Base-by-base conservation (phyloP, 37 sponge, comb jelly and placozoan species). In the Crambe crambe region DNA sequence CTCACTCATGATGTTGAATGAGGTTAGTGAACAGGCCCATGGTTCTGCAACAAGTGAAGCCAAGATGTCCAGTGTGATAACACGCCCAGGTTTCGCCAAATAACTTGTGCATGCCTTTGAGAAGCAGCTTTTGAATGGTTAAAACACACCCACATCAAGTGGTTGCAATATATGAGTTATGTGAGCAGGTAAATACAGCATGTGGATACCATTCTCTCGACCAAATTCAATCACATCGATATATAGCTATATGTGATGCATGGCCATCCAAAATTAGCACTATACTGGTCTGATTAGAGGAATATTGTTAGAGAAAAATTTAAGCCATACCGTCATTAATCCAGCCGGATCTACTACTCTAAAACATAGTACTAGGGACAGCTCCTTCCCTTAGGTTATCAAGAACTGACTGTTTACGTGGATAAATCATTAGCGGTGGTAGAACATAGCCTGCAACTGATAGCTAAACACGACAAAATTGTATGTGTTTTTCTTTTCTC, bases 111-210 rank as follows among this genome's bases (percentile, higher is more conserved):
- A 89, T 1, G 74, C 84, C 39, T 74, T 87, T 30, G 67, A 79
- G 37, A 75, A 87, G 40, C 25, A n/a, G 2, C 70, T 25, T 51
- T 73, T 73, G 35, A 73, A 51, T 6, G 79, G 70, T 42, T 81
- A 81, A 71, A 81, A 87, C 1, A 87, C 77, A 10, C 82, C 73
- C 3, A 88, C 65, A 41, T 88, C 83, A 29, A 87, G 62, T 3
- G 79, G 89, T 31, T 88, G 89, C 2, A 88, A 78, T 39, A 88
- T 76, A 32, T 88, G 89, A 0, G 73, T 88, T 2, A 74, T 77
- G 51, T 88, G 89, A 0, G 83, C 42, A n/a, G 89, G 89, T 0
- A 82, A 41, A 32, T 78, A 88, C 27, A 88, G 67, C 10, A 88
- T 32, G 56, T 88, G 57, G 0, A 88, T 82, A 71, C 58, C 78